These are phyloP conservation scores for Dysdera silvatica DNA, from an alignment of 1,140 invertebrate genomes.

Conservation along the genomic window DNA sequence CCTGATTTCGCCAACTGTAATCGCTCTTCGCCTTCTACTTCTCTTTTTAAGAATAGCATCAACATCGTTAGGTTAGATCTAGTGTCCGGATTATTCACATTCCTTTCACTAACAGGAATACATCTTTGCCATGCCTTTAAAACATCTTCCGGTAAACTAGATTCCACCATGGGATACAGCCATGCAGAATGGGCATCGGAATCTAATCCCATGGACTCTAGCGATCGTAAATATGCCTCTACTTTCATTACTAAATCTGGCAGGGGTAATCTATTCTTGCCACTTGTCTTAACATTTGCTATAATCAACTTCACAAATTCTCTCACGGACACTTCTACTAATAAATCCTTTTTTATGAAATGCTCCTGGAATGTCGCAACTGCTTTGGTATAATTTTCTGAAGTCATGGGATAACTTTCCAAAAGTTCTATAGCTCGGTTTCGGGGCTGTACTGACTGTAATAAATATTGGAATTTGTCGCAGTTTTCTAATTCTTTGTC, in stretches of 20 bases:
- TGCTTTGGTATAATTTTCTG: background rate
- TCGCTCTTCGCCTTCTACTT: no score
- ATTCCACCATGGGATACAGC: background rate
- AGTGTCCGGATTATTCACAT: no score
- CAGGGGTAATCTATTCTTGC: background rate
- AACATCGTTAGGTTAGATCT: no score
- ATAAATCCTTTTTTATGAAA: background rate
- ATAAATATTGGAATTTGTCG: slow-evolving; percentile 3
- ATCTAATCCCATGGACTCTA: background rate
- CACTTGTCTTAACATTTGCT: background rate
- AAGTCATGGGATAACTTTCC: background rate
- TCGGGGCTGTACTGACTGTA: background rate
- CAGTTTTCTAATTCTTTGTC: slow-evolving; percentile 1
- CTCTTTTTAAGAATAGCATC: no score
- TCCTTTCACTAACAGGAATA: background rate
- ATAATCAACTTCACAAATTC: background rate
- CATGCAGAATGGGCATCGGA: background rate
- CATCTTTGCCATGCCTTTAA: background rate
- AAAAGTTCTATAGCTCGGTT: background rate
- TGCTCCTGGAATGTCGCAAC: background rate
- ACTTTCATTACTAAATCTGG: background rate
- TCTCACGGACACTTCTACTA: slow-evolving; percentile 1
- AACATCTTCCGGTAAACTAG: background rate
- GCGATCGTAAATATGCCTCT: background rate
- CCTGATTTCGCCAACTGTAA: no score